Evolutionary conservation across 2,113 vertebrate genomes (phyloP).

Genomic region (Pygoscelis antarcticus): DNA sequence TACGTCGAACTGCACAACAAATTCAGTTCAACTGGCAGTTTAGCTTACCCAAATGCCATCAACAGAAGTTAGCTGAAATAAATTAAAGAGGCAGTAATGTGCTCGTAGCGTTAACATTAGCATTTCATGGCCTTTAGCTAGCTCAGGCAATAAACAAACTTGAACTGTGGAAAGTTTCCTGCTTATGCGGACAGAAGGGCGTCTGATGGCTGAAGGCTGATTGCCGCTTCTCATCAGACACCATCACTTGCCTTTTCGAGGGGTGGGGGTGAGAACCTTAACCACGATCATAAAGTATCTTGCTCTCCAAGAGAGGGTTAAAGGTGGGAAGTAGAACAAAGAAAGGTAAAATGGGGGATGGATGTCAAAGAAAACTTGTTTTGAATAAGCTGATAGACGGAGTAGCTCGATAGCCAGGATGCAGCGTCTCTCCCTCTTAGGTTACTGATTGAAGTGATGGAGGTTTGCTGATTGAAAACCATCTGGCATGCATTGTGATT

Average conservation of each 20-base stretch:
- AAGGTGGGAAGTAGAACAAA: neutral
- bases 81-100: constrained; percentile 69
- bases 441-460: neutral
- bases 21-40: constrained; percentile 56
- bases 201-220: neutral
- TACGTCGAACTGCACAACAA: constrained; percentile 36
- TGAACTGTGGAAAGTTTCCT: neutral
- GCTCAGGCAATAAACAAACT: constrained; percentile 44
- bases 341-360: neutral
- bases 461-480: neutral
- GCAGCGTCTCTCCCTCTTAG: neutral
- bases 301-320: neutral
- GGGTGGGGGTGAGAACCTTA: neutral
- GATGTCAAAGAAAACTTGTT: neutral
- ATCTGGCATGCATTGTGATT: neutral
- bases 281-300: fast-evolving
- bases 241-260: neutral
- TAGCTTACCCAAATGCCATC: constrained; percentile 61
- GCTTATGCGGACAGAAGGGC: neutral
- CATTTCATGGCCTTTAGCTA: constrained; percentile 51
- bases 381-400: neutral
- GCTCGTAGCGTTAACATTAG: constrained; percentile 52
- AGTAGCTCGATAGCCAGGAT: neutral
- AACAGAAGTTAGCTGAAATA: constrained; percentile 47
- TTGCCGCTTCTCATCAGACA: neutral